Percentiles rank a stretch among this genome's conserved stretches.
These are phyloP conservation scores for Cynaeus angustus DNA, from an alignment of 2,888 invertebrate genomes.

Conservation along the genomic window DNA sequence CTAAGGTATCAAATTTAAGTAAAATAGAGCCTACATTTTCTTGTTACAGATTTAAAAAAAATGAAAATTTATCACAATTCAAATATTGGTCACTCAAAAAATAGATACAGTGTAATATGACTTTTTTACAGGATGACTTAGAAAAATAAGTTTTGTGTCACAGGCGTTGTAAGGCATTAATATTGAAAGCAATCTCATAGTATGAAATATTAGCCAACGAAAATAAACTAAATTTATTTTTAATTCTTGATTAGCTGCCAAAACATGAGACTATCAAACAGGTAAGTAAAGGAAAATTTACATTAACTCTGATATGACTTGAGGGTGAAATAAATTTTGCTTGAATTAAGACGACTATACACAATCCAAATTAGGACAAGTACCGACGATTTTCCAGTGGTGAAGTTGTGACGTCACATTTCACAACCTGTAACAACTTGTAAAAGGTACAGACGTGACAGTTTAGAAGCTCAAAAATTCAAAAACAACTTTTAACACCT, in stretches of 20 bases:
- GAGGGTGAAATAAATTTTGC: neutral
- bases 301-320: constrained; percentile 4
- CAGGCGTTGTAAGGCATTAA: neutral
- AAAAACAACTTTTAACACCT: too few relatives aligned
- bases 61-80: too few relatives aligned
- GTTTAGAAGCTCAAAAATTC: too few relatives aligned
- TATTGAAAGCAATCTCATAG: constrained; percentile 1
- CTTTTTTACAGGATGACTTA: neutral
- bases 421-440: too few relatives aligned
- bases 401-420: too few relatives aligned
- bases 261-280: constrained; percentile 30
- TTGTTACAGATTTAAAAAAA: too few relatives aligned
- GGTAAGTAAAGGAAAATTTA: constrained; percentile 18
- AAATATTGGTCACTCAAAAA: neutral
- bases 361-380: constrained; percentile 14
- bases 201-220: constrained; percentile 20
- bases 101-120: constrained; percentile 1
- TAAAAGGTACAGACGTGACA: too few relatives aligned
- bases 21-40: too few relatives aligned
- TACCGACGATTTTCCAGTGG: too few relatives aligned
- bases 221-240: constrained; percentile 34
- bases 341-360: constrained; percentile 10
- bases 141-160: neutral
- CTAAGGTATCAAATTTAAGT: too few relatives aligned
- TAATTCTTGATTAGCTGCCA: constrained; percentile 34